Base-by-base conservation (phyloP, 53 echinoderm and acorn worm species). In the Antedon mediterranea region DNA sequence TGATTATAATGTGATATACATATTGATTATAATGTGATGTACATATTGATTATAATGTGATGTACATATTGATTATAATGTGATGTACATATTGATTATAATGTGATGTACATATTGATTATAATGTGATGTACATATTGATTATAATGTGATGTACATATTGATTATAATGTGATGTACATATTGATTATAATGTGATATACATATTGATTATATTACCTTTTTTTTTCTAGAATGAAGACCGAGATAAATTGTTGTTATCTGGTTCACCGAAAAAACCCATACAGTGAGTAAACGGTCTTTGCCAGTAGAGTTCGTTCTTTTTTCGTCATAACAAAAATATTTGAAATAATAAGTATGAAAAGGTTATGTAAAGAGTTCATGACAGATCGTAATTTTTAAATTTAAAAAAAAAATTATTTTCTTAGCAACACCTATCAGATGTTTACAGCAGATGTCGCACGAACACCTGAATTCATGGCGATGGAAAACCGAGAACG, bases 401-500 rank as follows among this genome's bases (percentile, higher is more conserved):
- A 4, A 37, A 4, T 37, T 11, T 37, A 37, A 37, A 11, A 37
- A n/a, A n/a, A 37, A 11, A 37, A 37, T 37, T 37, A 37, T 37
- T 6, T 37, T 37, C 11, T 8, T 29, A 95, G 97, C 78, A 91
- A 89, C 32, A 89, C 85, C 1, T 95, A 95, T 80, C 83, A 87
- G 0, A 87, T 92, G 85, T 95, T 87, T 77, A 90, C 87, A 13
- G 80, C 89, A 6, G 97, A 92, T 31, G 83, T 88, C 76, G 87
- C 91, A 79, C 78, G 84, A 70, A 82, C 79, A 18, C 76, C 81
- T 0, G 97, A 92, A 27, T 84, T 95, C 41, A 85, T 79, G 13
- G 72, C 71, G 0, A 57, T 95, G 33, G 88, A 84, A 43, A 89
- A 89, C 80, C 89, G 87, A 30, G 83, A 85, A 44, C 81, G 91